These are phyloP conservation scores for Halictus ligatus DNA, from an alignment of 2,888 invertebrate species.

Conservation along the genomic window DNA sequence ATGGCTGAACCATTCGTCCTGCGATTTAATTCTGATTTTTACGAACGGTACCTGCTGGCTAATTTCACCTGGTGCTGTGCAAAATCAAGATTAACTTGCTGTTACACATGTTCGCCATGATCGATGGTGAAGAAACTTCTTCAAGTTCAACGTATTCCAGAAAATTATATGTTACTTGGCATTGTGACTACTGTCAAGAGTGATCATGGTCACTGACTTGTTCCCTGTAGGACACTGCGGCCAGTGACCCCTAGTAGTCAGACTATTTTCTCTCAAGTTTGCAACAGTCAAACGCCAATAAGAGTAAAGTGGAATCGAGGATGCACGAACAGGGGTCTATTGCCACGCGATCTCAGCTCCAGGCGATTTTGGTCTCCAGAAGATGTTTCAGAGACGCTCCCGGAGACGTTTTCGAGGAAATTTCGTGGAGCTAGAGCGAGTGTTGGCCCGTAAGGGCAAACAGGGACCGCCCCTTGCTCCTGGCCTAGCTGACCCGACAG, in stretches of 20 bases:
- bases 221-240: too few species aligned
- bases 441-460: constrained; percentile 34
- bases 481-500: constrained; percentile 61
- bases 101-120: too few species aligned
- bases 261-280: neutral
- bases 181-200: too few species aligned
- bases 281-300: neutral
- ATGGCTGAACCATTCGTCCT: neutral
- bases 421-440: neutral
- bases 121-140: too few species aligned
- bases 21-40: neutral
- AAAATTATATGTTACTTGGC: too few species aligned
- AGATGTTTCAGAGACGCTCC: neutral
- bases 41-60: neutral
- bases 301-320: neutral
- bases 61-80: neutral
- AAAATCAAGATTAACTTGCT: neutral
- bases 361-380: neutral
- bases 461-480: constrained; percentile 39
- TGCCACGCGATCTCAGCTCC: neutral
- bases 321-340: neutral
- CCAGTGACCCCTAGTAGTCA: too few species aligned
- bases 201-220: neutral
- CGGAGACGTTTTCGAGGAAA: neutral
- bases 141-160: too few species aligned